phyloP scores from a whole-genome alignment of 2,113 vertebrate species.

The Rhinolophus sinicus region DNA sequence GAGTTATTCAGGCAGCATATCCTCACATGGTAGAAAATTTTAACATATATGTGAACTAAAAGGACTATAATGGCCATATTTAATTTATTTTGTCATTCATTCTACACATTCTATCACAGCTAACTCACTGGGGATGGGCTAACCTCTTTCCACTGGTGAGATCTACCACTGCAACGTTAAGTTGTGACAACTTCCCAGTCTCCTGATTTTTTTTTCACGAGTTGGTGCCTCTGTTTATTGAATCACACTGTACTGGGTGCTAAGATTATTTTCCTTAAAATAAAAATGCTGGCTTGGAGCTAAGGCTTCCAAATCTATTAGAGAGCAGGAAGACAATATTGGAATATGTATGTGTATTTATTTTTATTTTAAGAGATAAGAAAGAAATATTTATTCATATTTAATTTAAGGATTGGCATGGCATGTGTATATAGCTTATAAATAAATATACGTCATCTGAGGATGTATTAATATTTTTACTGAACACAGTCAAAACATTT shows the following conservation, averaged over 20 bases:
- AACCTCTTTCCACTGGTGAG: neutral
- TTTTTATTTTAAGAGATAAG: conserved; percentile 27
- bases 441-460: neutral
- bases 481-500: neutral
- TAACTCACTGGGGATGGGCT: neutral
- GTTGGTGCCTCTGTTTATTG: neutral
- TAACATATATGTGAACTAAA: neutral
- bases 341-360: neutral
- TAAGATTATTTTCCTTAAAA: conserved; percentile 17
- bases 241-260: neutral
- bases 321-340: neutral
- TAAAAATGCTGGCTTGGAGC: neutral
- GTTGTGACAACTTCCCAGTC: neutral
- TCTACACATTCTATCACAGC: neutral
- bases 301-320: neutral
- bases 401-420: neutral
- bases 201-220: neutral
- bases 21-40: neutral
- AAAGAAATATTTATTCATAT: conserved; percentile 5
- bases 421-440: neutral
- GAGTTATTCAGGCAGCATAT: neutral
- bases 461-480: neutral
- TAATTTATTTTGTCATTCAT: conserved; percentile 34
- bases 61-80: neutral
- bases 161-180: neutral